Base-by-base conservation (phyloP, 2,888 invertebrate species). In the Hedya salicella region DNA sequence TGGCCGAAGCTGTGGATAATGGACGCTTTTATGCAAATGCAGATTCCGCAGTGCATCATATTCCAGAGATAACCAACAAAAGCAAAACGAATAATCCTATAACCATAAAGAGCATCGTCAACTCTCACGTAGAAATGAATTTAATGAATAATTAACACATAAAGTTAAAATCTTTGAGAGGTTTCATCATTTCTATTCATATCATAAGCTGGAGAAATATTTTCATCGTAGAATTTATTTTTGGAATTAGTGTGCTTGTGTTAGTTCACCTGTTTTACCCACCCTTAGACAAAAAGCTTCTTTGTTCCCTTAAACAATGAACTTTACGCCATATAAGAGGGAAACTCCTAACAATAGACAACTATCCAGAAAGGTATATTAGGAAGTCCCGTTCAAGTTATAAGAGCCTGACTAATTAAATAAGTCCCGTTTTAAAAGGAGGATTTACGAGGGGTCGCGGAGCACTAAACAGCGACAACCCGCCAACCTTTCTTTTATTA, bases 21-120 rank as follows among this genome's bases (percentile, higher is more conserved):
- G 89, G 88, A 83, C 78, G 89, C 87, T 88, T 90, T 89, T 89
- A 91, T 91, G 90, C 88, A 90, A 89, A 90, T 90, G 85, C 85
- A 81, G 84, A 82, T 83, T 85, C 86, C 88, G 89, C 89, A 88
- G 79, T 89, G 88, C 89, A 90, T 89, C 87, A 87, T 85, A 83
- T 79, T 80, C 75, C 73, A 62, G 75, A 68, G 71, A 69, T 70
- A 72, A 70, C 71, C 68, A 70, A 73, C 69, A 66, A 70, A 71
- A 63, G 66, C 70, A 73, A 73, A 75, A 6, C 73, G 71, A 71
- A 71, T 72, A 60, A 71, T 73, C 71, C 54, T 62, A 42, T 21
- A 3, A 25, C 25, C 25, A 60, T 49, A 60, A 60, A 48, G 21
- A 19, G 32, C 16, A 32, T 46, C 25, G 4, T 30, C 44, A n/a